A percentile compares a stretch with the other conserved stretches of the same genome.
Evolutionary conservation across 1,140 invertebrate genomes (phyloP).

Genomic region (fruit fly (Drosophila melanogaster)): Release_6_plus_ISO1_MT NC_004354.4:4791501-4792000

Average conservation of each 20-base stretch:
- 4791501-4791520: conserved; percentile 67
- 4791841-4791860: not conserved
- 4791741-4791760: conserved; percentile 4
- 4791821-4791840: conserved; percentile 7
- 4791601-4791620: conserved; percentile 12
- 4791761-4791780: conserved; percentile 13
- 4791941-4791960: conserved; percentile 3
- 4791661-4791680: conserved; percentile 8
- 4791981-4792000: not conserved
- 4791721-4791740: conserved; percentile 35
- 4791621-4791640: not conserved
- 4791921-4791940: conserved; percentile 6
- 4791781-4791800: conserved; percentile 17
- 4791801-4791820: conserved; percentile 10
- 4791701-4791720: conserved; percentile 32
- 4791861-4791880: not conserved
- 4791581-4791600: conserved; percentile 40
- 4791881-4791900: not conserved
- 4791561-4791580: conserved; percentile 59
- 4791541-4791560: conserved; percentile 60
- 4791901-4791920: conserved; percentile 3
- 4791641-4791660: not conserved
- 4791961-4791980: not conserved
- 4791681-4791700: conserved; percentile 46
- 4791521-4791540: conserved; percentile 77